These are phyloP conservation scores for Bovichtus diacanthus DNA, from an alignment of 2,797 vertebrate species.

Conservation along the genomic window DNA sequence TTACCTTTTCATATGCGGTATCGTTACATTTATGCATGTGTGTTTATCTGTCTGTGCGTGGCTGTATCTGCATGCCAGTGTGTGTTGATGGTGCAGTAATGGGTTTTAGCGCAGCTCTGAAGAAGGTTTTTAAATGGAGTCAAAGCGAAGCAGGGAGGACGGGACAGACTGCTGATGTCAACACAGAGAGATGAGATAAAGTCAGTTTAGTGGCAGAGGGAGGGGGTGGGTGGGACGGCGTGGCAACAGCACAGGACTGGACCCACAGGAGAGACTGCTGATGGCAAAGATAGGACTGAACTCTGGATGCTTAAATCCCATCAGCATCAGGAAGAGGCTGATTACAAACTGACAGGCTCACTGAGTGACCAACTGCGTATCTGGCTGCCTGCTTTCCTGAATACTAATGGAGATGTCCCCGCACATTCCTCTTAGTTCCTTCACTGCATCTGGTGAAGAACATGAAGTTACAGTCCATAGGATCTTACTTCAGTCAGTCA, in stretches of 20 bases:
- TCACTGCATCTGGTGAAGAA: neutral
- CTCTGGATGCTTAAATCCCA: slow-evolving; percentile 64
- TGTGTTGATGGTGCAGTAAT: slow-evolving; percentile 59
- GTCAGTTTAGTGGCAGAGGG: slow-evolving; percentile 44
- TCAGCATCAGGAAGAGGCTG: slow-evolving; percentile 61
- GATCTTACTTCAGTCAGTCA: neutral
- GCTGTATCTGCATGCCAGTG: slow-evolving; percentile 34
- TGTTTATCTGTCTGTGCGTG: neutral
- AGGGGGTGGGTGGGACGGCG: neutral
- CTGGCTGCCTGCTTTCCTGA: slow-evolving; percentile 37
- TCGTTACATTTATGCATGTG: neutral
- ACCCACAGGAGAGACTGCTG: slow-evolving; percentile 69
- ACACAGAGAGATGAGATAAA: slow-evolving; percentile 76
- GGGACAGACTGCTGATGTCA: slow-evolving; percentile 78
- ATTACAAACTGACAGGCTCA: slow-evolving; percentile 55
- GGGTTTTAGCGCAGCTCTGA: slow-evolving; percentile 54
- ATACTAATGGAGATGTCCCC: slow-evolving; percentile 34
- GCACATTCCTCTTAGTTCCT: neutral
- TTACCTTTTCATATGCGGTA: neutral
- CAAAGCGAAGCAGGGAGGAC: slow-evolving; percentile 58
- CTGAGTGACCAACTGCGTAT: slow-evolving; percentile 41
- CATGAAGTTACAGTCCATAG: neutral
- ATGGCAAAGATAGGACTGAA: slow-evolving; percentile 72
- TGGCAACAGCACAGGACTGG: slow-evolving; percentile 47
- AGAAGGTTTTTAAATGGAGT: slow-evolving; percentile 65